Evolutionary conservation across 2,113 vertebrate genomes (phyloP).

Genomic region (Eulacestoma nigropectus): DNA sequence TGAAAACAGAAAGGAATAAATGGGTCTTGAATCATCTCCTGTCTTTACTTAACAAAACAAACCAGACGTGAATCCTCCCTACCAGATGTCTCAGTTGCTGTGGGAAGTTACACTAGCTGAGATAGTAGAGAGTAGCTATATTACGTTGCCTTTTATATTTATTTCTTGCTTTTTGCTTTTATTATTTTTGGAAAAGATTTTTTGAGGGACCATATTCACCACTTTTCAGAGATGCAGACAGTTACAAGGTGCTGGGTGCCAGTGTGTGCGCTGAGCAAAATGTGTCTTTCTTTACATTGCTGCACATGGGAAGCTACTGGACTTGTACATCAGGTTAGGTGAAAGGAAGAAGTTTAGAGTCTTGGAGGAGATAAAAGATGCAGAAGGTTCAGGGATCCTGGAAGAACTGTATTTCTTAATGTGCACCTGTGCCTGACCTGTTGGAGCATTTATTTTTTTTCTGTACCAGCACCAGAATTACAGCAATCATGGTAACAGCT

Average conservation of each 20-base stretch:
- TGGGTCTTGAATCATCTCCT: background rate
- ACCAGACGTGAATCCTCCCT: background rate
- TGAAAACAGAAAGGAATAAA: background rate
- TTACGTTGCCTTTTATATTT: background rate
- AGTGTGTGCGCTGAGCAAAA: background rate
- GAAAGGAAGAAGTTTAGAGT: background rate
- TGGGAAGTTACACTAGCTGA: background rate
- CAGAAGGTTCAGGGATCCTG: background rate
- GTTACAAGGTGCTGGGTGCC: background rate
- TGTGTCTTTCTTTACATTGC: background rate
- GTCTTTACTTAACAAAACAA: background rate
- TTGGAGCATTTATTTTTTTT: background rate
- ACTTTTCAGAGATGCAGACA: background rate
- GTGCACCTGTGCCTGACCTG: background rate
- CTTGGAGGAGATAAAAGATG: background rate
- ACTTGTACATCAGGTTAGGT: no score
- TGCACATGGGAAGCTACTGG: rapidly evolving
- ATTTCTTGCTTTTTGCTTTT: background rate
- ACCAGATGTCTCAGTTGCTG: background rate
- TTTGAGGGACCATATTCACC: background rate
- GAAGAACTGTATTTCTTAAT: background rate
- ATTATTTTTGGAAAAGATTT: background rate
- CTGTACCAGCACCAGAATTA: background rate
- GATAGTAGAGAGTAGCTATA: background rate
- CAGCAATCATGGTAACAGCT: background rate